Evolutionary conservation across 2,113 vertebrate species (phyloP).

Genomic region (Tautogolabrus adspersus): DNA sequence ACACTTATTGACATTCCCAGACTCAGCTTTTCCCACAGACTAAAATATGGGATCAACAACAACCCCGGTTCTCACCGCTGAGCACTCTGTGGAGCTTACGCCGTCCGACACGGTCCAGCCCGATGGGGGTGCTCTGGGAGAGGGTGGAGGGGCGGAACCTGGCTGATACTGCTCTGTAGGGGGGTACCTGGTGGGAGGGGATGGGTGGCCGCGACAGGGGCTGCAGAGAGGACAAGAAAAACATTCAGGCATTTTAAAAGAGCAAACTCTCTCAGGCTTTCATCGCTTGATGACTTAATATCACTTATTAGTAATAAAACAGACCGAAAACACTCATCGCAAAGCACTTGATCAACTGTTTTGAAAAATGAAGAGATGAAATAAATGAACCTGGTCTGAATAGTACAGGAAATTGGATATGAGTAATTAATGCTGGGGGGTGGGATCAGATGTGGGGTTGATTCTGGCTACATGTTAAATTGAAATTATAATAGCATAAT

Average conservation of each 20-base stretch:
- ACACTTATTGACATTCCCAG: conserved; percentile 50
- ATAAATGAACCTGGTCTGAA: no score
- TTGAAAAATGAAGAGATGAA: not conserved
- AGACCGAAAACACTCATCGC: not conserved
- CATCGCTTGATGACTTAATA: not conserved
- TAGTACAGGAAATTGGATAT: no score
- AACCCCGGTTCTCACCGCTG: conserved; percentile 85
- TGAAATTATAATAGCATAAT: no score
- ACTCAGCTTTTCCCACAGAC: conserved; percentile 43
- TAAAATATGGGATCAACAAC: conserved; percentile 19
- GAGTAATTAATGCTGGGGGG: no score
- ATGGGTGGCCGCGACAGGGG: conserved; percentile 88
- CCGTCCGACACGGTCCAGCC: conserved; percentile 92
- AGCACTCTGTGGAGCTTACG: conserved; percentile 87
- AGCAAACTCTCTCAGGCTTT: conserved; percentile 8
- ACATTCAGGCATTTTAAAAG: conserved; percentile 29
- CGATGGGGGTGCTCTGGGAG: conserved; percentile 96
- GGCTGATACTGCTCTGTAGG: conserved; percentile 93
- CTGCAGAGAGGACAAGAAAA: conserved; percentile 73
- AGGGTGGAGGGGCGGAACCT: conserved; percentile 89
- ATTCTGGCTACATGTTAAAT: no score
- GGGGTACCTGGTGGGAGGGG: conserved; percentile 93
- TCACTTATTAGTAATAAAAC: no score
- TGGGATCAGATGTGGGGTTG: no score
- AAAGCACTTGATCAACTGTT: not conserved